These are phyloP conservation scores for Galeopterus variegatus DNA, from an alignment of 2,113 vertebrate genomes.

Conservation along the genomic window DNA sequence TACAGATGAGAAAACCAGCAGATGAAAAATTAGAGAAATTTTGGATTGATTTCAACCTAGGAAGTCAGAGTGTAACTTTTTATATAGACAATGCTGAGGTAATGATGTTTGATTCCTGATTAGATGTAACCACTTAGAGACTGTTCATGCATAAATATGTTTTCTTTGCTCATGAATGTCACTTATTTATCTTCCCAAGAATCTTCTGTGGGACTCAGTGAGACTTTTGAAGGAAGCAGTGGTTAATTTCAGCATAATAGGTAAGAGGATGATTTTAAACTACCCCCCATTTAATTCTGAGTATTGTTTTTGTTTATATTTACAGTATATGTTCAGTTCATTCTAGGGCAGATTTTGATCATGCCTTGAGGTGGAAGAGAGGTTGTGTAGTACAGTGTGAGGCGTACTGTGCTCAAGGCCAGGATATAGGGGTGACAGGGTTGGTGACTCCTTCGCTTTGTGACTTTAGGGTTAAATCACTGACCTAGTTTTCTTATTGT, in stretches of 20 bases:
- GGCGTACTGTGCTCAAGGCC: accelerated
- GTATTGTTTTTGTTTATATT: background rate
- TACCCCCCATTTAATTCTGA: background rate
- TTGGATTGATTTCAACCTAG: slow-evolving; percentile 96
- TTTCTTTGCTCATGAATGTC: slow-evolving; percentile 2
- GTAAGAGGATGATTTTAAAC: slow-evolving; percentile 81
- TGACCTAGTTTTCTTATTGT: background rate
- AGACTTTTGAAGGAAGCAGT: slow-evolving; percentile 89
- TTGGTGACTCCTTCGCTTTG: background rate
- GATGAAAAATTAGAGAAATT: slow-evolving; percentile 94
- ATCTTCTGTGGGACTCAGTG: slow-evolving; percentile 92
- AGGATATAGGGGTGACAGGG: too few relatives aligned
- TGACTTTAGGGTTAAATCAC: background rate
- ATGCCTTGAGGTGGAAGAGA: background rate
- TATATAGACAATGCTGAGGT: slow-evolving; percentile 93
- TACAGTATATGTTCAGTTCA: background rate
- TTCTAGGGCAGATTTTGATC: background rate
- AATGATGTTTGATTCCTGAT: background rate
- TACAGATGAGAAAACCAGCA: slow-evolving; percentile 92
- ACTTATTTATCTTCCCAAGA: slow-evolving; percentile 84
- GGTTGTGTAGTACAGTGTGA: background rate
- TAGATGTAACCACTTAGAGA: background rate
- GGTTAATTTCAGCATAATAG: slow-evolving; percentile 86
- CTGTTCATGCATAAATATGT: background rate
- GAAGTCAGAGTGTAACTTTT: slow-evolving; percentile 94